These are phyloP conservation scores for Hypomecis atomaria DNA, from an alignment of 2,888 invertebrate genomes.

Conservation along the genomic window DNA sequence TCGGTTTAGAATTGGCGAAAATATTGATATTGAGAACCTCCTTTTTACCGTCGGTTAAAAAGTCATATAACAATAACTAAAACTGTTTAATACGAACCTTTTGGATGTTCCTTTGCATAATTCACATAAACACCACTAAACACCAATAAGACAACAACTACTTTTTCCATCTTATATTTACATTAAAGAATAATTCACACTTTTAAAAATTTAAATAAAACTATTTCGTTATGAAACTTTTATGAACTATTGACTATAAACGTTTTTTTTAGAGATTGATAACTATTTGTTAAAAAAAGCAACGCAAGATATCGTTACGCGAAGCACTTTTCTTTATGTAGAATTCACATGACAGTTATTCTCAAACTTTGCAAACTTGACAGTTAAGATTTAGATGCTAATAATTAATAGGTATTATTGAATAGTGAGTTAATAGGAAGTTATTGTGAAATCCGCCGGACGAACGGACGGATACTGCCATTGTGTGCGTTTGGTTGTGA, in stretches of 20 bases:
- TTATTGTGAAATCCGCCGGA: slow-evolving; percentile 33
- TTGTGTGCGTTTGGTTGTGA: slow-evolving; percentile 43
- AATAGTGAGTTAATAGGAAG: slow-evolving; percentile 9
- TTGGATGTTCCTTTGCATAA: slow-evolving; percentile 42
- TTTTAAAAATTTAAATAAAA: neutral
- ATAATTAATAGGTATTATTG: slow-evolving; percentile 3
- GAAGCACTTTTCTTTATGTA: neutral
- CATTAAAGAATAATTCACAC: neutral
- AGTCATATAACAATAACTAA: neutral
- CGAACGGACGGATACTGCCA: slow-evolving; percentile 47
- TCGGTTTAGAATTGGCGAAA: too few relatives aligned
- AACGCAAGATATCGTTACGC: neutral
- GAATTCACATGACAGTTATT: neutral
- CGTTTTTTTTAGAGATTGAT: too few relatives aligned
- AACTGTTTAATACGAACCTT: slow-evolving; percentile 48
- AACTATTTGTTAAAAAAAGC: too few relatives aligned
- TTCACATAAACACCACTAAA: slow-evolving; percentile 42
- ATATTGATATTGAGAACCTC: too few relatives aligned
- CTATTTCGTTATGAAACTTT: too few relatives aligned
- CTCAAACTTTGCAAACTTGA: neutral
- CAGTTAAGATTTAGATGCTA: neutral
- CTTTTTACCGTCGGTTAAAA: too few relatives aligned
- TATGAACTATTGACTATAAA: too few relatives aligned
- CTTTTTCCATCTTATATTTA: slow-evolving; percentile 30
- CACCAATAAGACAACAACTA: slow-evolving; percentile 43